These are phyloP conservation scores for Morone chrysops DNA, from an alignment of 2,113 vertebrate genomes.

Conservation along the genomic window DNA sequence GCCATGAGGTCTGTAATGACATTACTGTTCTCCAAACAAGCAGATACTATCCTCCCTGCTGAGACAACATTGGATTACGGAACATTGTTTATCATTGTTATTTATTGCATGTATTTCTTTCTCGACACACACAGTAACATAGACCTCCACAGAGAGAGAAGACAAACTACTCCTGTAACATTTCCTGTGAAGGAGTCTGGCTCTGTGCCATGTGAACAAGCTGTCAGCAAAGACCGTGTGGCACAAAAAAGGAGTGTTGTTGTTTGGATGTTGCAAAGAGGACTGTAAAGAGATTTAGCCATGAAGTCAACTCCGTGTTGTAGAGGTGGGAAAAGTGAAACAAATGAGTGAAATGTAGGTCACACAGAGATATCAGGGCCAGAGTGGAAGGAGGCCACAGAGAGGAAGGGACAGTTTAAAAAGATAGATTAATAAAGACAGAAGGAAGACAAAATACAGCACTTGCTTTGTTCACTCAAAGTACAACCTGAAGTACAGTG, in stretches of 20 bases:
- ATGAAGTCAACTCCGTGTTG: neutral
- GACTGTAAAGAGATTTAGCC: constrained; percentile 1
- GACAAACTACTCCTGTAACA: neutral
- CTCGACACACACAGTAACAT: neutral
- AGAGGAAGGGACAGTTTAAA: neutral
- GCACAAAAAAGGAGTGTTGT: neutral
- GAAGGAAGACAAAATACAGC: neutral
- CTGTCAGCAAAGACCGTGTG: neutral
- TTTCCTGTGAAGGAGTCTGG: constrained; percentile 7
- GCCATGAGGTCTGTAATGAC: constrained; percentile 42
- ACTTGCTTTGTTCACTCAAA: neutral
- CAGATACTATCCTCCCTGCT: constrained; percentile 50
- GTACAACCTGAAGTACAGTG: neutral
- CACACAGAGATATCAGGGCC: constrained; percentile 18
- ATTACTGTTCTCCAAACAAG: constrained; percentile 51
- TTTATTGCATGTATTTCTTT: constrained; percentile 20
- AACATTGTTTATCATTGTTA: constrained; percentile 44
- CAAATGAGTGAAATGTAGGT: constrained; percentile 30
- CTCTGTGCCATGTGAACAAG: neutral
- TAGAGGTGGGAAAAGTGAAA: neutral
- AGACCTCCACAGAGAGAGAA: neutral
- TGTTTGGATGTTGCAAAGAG: neutral
- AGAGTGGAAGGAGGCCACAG: constrained; percentile 27
- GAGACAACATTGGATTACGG: constrained; percentile 49
- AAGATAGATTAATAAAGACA: neutral